A percentile compares a stretch with the other conserved stretches of the same genome.
These are phyloP conservation scores for Chymomyza caudatula DNA, from an alignment of 2,888 invertebrate species.

Conservation along the genomic window DNA sequence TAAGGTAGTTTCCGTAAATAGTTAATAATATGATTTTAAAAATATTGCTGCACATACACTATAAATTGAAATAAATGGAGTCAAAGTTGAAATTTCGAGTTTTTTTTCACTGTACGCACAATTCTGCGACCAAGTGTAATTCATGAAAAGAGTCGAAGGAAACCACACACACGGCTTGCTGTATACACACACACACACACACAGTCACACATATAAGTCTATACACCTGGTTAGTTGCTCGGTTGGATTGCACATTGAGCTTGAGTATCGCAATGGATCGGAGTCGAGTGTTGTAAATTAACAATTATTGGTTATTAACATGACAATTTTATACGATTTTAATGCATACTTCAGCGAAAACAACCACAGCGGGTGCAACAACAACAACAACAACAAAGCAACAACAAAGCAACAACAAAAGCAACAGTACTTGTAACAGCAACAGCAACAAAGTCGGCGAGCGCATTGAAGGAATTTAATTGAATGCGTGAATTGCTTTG, in stretches of 20 bases:
- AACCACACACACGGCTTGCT: not conserved
- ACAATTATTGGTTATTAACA: constrained; percentile 76
- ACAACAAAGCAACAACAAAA: constrained; percentile 25
- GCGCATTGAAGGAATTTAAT: constrained; percentile 63
- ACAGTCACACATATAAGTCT: not conserved
- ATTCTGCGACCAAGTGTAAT: no score
- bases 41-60: no score
- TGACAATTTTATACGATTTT: constrained; percentile 76
- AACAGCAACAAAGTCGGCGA: constrained; percentile 11
- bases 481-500: constrained; percentile 73
- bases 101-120: no score
- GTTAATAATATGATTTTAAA: no score
- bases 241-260: not conserved
- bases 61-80: no score
- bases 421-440: constrained; percentile 32
- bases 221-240: not conserved
- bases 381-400: constrained; percentile 2
- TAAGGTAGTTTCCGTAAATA: no score
- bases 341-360: constrained; percentile 59
- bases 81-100: no score
- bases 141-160: constrained; percentile 20
- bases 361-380: constrained; percentile 20
- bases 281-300: constrained; percentile 69
- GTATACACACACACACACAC: not conserved
- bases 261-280: constrained; percentile 3